Base-by-base conservation (phyloP, 2,113 vertebrate species). In the Bujurquina vittata region DNA sequence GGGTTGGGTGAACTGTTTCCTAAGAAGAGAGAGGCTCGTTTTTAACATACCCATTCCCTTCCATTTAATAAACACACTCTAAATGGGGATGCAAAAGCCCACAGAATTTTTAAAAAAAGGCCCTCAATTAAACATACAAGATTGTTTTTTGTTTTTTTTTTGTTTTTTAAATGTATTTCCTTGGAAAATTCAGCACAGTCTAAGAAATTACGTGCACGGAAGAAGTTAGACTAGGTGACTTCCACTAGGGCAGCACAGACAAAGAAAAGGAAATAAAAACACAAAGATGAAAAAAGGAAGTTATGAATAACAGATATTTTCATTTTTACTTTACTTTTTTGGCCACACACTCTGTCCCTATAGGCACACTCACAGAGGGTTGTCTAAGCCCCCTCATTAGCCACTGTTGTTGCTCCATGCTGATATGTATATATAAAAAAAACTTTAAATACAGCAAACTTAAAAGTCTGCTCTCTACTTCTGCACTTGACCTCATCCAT, bases 1-100 rank as follows among this genome's bases (percentile, higher is more conserved):
- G 65, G 93, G 92, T 92, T 91, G 93, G 93, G 88, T 85, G 80
- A 67, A 77, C 79, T 54, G 61, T 72, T 93, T 90, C 86, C 84
- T 65, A 89, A 91, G 86, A 76, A 87, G 77, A 88, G 77, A 88
- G 89, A 88, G 86, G 73, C 87, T 91, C 74, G 83, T 88, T 88
- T 92, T 86, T 84, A 88, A 81, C 79, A 89, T 90, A 81, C 77
- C 58, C 84, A 59, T 60, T 88, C 81, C 59, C 77, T 82, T 87
- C 72, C 58, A 62, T 57, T 84, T 87, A 62, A 88, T 79, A 81
- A 87, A 87, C 84, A 82, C 75, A 23, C 49, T 74, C 72, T 7
- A 43, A 81, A 79, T 58, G 18, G 62, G 56, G 79, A 65, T 33
- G 5, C 37, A 78, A 73, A 65, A 40, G 65, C 26, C 40, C n/a